Percentiles rank a stretch among this genome's conserved stretches.
Conservation (phyloP, 2,888 invertebrate species). For the Apotomis capreana region DNA sequence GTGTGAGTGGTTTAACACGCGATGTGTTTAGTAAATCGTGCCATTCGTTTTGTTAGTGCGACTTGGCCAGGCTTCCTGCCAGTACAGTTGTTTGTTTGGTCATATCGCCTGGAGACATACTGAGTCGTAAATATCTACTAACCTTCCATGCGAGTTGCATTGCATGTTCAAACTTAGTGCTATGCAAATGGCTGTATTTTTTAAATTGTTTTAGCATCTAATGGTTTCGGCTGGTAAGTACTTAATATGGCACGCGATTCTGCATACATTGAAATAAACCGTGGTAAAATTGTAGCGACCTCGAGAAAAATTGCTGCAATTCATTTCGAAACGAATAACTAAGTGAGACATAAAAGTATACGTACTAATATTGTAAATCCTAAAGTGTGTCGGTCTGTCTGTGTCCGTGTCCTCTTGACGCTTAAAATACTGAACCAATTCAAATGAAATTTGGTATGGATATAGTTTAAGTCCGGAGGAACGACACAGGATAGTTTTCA, state of each 20-base stretch:
- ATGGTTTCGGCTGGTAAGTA: slow-evolving; percentile 22
- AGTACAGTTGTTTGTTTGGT: slow-evolving; percentile 39
- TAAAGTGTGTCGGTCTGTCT: too few relatives aligned
- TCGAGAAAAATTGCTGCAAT: slow-evolving; percentile 11
- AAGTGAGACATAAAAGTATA: slow-evolving; percentile 10
- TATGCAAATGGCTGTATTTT: slow-evolving; percentile 31
- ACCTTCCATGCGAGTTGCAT: slow-evolving; percentile 34
- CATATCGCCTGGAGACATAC: slow-evolving; percentile 41
- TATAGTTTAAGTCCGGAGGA: too few relatives aligned
- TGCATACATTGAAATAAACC: slow-evolving; percentile 33
- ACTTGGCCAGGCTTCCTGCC: slow-evolving; percentile 29
- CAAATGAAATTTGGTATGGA: too few relatives aligned
- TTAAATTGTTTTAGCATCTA: slow-evolving; percentile 28
- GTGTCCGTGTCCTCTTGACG: too few relatives aligned
- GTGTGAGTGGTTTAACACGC: slow-evolving; percentile 29
- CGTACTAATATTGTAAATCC: too few relatives aligned
- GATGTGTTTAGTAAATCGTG: slow-evolving; percentile 36
- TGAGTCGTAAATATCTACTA: slow-evolving; percentile 37
- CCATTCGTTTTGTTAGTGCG: slow-evolving; percentile 33
- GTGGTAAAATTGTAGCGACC: slow-evolving; percentile 16
- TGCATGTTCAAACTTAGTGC: slow-evolving; percentile 32
- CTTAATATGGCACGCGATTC: slow-evolving; percentile 33
- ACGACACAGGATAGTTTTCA: too few relatives aligned
- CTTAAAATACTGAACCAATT: too few relatives aligned
- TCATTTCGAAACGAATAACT: slow-evolving; percentile 6